A percentile compares a stretch with the other conserved stretches of the same genome.
phyloP scores from a whole-genome alignment of 2,797 vertebrate species.

The Mycteria americana region DNA sequence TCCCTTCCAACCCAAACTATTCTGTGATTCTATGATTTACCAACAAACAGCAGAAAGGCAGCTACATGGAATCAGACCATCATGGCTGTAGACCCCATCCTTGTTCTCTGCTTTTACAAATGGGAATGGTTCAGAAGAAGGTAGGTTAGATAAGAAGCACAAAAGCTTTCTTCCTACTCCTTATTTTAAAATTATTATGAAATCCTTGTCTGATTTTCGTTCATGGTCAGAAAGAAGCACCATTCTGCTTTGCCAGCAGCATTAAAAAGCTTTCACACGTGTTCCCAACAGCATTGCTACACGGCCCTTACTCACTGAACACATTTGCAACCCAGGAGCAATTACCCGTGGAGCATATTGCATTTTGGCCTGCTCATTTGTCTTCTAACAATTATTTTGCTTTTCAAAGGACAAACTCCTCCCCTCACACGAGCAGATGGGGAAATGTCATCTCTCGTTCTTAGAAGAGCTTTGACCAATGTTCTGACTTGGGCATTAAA shows the following conservation, averaged over 20 bases:
- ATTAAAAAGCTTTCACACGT: neutral
- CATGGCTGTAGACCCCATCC: neutral
- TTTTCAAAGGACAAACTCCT: conserved; percentile 33
- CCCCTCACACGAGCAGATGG: conserved; percentile 18
- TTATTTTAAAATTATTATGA: neutral
- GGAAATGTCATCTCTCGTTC: conserved; percentile 33
- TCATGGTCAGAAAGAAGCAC: neutral
- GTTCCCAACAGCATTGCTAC: neutral
- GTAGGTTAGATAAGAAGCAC: neutral
- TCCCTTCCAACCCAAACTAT: neutral
- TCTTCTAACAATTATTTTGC: conserved; percentile 25
- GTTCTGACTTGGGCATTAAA: conserved; percentile 42
- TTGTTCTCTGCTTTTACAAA: neutral
- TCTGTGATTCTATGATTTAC: neutral
- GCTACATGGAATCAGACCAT: neutral
- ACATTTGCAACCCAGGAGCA: conserved; percentile 19
- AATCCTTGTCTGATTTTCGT: neutral
- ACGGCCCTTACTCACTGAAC: neutral
- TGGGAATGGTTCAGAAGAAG: neutral
- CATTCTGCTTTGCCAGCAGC: neutral
- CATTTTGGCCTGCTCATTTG: conserved; percentile 13
- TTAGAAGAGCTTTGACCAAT: conserved; percentile 35
- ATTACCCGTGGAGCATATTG: neutral
- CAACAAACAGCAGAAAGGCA: neutral
- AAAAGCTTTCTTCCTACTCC: neutral